These are phyloP conservation scores for Panopea generosa DNA, from an alignment of 2,888 invertebrate species.

Conservation along the genomic window DNA sequence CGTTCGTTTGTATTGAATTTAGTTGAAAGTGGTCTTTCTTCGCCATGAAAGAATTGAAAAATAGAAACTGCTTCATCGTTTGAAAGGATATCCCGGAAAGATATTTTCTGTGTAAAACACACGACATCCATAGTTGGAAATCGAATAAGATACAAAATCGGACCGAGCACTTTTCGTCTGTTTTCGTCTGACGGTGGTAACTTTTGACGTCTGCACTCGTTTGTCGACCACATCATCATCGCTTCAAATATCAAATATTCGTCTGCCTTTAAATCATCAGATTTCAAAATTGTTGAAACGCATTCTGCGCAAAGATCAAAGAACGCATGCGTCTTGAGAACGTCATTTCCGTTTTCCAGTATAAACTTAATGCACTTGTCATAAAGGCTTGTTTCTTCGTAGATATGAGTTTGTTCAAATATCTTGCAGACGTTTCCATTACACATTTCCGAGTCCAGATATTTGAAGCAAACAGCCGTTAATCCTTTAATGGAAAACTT, in stretches of 20 bases:
- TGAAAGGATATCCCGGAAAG: constrained; percentile 54
- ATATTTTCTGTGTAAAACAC: constrained; percentile 64
- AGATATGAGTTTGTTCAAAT: constrained; percentile 65
- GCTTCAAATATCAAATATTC: constrained; percentile 72
- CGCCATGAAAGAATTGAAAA: constrained; percentile 61
- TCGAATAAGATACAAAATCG: constrained; percentile 70
- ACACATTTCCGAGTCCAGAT: constrained; percentile 58
- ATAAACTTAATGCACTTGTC: constrained; percentile 60
- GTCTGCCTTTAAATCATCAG: constrained; percentile 89
- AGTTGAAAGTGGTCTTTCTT: constrained; percentile 37
- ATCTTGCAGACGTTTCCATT: constrained; percentile 63
- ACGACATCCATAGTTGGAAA: constrained; percentile 73
- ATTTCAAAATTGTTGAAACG: constrained; percentile 88
- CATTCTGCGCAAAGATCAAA: constrained; percentile 89
- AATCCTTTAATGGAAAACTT: constrained; percentile 55
- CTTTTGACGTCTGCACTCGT: constrained; percentile 72
- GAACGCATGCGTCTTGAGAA: constrained; percentile 85
- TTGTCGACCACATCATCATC: constrained; percentile 71
- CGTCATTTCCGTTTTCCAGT: constrained; percentile 33
- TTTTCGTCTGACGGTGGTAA: constrained; percentile 66
- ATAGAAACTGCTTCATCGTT: constrained; percentile 57
- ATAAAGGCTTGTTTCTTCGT: constrained; percentile 52
- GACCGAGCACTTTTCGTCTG: constrained; percentile 68
- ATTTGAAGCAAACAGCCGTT: constrained; percentile 48
- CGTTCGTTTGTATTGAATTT: constrained; percentile 52